Evolutionary conservation across 2,113 vertebrate genomes (phyloP), one percentile per base, ranked within the genome.

Genomic region (Ascaphus truei): DNA sequence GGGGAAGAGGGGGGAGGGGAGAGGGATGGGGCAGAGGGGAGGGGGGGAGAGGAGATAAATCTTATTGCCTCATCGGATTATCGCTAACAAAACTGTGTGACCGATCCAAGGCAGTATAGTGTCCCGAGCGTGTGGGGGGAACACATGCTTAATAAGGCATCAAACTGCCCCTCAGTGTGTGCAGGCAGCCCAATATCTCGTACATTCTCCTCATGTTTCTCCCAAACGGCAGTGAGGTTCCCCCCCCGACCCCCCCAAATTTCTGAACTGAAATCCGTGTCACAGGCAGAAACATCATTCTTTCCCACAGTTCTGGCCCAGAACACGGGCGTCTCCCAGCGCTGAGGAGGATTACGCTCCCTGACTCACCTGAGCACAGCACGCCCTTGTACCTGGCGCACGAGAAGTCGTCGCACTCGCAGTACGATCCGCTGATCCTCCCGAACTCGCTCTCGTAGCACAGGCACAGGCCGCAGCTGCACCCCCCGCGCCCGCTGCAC

Each of bases 341-440:
- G 52, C 12, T 4, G 33, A 27, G 18, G 15, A 13, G 4, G 13
- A 36, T 22, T 15, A 7, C 11, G 29, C 23, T 22, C 48, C 15
- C 36, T 73, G 0, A 66, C 93, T 80, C 87, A 99, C 97, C 96
- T 89, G 96, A 98, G 88, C 97, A 99, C 65, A 99, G 93, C 65
- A 95, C 62, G 5, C 96, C 97, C 77, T 93, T 96, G 85, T 95
- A 96, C 15, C 97, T 84, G 57, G 96, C 92, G 1, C 97, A 98
- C 75, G 97, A 98, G 86, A 98, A 98, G 89, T 97, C 93, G 2
- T 99, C 96, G 0, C 97, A 99, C 80, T 99, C 93, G 30, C 97
- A 99, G 93, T 92, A 98, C 65, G 88, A 80, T 8, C 97, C 96
- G 0, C 98, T 98, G 82, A 99, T 96, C 85, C 93, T 95, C 7